Percentiles rank a stretch among this genome's conserved stretches.
These are phyloP conservation scores for Pachyramphus minor DNA, from an alignment of 2,113 vertebrate genomes.

Conservation along the genomic window DNA sequence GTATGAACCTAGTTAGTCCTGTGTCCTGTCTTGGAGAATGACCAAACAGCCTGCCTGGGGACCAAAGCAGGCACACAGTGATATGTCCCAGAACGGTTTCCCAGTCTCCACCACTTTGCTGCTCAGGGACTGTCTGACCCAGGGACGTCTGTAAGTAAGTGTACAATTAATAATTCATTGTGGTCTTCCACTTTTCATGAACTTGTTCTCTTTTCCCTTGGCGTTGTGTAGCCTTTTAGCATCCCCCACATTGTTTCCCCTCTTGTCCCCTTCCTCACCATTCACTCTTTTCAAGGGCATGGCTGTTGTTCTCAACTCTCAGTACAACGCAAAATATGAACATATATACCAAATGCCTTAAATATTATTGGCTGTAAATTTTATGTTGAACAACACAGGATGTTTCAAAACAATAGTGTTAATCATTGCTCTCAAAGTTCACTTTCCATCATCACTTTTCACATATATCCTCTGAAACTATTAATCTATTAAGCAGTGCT, in stretches of 20 bases:
- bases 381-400: not conserved
- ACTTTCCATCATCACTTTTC: not conserved
- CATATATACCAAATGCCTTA: not conserved
- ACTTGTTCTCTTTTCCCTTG: not conserved
- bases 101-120: not conserved
- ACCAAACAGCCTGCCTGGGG: not conserved
- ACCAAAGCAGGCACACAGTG: not conserved
- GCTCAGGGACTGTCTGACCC: constrained; percentile 2
- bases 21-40: not conserved
- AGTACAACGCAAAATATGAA: not conserved
- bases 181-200: not conserved
- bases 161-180: constrained; percentile 34
- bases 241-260: not conserved
- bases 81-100: not conserved
- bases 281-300: not conserved
- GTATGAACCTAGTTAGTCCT: not conserved
- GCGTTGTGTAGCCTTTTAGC: not conserved
- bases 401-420: not conserved
- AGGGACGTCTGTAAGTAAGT: not conserved
- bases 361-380: not conserved
- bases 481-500: not conserved
- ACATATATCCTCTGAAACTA: not conserved
- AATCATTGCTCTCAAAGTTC: not conserved
- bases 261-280: not conserved
- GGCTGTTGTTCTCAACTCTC: not conserved